Conservation (phyloP, 2,888 invertebrate species). For the Andrena bicolor region DNA sequence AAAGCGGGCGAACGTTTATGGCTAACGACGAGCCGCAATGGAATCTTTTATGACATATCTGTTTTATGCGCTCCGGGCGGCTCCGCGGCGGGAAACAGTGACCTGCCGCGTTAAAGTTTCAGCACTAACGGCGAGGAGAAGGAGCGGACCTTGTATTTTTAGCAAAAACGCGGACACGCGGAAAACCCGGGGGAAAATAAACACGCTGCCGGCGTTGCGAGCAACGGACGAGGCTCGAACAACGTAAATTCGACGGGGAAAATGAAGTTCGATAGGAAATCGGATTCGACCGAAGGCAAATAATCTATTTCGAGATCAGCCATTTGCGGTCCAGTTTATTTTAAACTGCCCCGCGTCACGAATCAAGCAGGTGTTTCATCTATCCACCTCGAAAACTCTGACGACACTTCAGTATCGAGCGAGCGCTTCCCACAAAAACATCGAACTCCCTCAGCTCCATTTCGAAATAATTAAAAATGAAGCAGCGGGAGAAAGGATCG, state of each 20-base stretch:
- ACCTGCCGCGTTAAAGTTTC: background rate
- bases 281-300: background rate
- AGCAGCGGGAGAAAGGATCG: background rate
- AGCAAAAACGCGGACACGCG: constrained; percentile 5
- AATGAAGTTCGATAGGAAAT: constrained; percentile 9
- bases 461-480: background rate
- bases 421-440: too few relatives aligned
- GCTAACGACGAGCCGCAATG: background rate
- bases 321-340: background rate
- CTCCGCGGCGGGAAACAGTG: background rate
- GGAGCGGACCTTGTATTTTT: constrained; percentile 17
- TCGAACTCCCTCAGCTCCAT: too few relatives aligned
- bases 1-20: constrained; percentile 21
- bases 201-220: background rate
- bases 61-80: background rate
- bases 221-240: background rate
- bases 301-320: constrained; percentile 11
- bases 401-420: too few relatives aligned
- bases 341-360: background rate
- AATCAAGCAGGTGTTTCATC: too few relatives aligned
- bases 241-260: background rate
- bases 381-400: too few relatives aligned
- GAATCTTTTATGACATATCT: constrained; percentile 24
- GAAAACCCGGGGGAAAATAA: constrained; percentile 8
- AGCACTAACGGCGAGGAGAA: constrained; percentile 1